Evolutionary conservation across 2,113 vertebrate species (phyloP).

Genomic region (Piprites chloris): DNA sequence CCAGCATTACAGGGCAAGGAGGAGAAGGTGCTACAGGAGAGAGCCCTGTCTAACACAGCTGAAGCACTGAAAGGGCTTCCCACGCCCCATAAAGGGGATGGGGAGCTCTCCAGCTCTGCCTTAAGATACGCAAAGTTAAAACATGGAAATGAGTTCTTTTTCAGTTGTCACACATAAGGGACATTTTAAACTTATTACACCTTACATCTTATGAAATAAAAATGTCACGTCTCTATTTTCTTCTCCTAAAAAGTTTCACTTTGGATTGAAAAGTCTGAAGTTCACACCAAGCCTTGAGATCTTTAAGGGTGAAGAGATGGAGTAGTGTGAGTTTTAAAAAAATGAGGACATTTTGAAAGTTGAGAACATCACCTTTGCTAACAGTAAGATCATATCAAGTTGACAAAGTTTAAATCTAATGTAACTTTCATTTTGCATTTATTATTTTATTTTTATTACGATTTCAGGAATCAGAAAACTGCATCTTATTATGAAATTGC

Average conservation of each 20-base stretch:
- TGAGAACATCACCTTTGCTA: background rate
- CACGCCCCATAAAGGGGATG: rapidly evolving
- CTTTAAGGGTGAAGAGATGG: background rate
- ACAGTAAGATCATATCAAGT: background rate
- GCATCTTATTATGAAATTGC: background rate
- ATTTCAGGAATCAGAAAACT: background rate
- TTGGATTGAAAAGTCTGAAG: background rate
- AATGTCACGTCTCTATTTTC: background rate
- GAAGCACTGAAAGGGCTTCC: background rate
- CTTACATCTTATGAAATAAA: background rate
- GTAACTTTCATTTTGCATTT: background rate
- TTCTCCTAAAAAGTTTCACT: background rate
- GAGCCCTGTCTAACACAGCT: background rate
- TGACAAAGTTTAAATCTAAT: background rate
- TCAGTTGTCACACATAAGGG: background rate
- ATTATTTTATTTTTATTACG: background rate
- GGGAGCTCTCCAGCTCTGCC: background rate
- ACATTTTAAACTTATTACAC: background rate
- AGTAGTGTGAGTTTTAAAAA: background rate
- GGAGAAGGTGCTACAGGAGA: background rate
- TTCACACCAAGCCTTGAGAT: background rate
- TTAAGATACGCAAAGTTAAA: background rate
- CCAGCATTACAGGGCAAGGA: background rate
- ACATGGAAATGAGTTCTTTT: background rate
- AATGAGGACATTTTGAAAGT: background rate